phyloP scores from a whole-genome alignment of 1,140 invertebrate genomes.

The Leptinotarsa texana region DNA sequence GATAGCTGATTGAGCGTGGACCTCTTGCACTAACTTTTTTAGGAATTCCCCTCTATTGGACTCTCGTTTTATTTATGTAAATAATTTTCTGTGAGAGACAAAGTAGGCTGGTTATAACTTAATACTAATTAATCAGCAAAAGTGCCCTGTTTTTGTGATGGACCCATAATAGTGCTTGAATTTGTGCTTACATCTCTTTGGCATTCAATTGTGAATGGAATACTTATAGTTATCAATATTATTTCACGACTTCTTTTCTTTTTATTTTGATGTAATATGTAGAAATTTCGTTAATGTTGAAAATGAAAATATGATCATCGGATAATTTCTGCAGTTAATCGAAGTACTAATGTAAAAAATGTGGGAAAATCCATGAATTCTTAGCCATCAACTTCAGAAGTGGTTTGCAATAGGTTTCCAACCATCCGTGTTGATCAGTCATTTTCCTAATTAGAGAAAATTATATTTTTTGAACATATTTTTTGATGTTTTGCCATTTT shows the following conservation, averaged over 20 bases:
- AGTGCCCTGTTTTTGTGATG: conserved; percentile 40
- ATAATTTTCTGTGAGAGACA: conserved; percentile 33
- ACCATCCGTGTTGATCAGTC: too few species aligned
- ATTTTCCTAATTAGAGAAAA: too few species aligned
- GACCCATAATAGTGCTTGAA: conserved; percentile 34
- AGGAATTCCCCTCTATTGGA: conserved; percentile 54
- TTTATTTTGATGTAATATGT: conserved; percentile 19
- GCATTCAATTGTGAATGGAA: neutral
- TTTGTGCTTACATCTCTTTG: conserved; percentile 4
- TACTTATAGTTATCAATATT: conserved; percentile 4
- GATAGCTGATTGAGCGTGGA: conserved; percentile 57
- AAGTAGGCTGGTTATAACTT: neutral
- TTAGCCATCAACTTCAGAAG: too few species aligned
- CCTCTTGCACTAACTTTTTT: conserved; percentile 52
- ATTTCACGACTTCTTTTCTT: conserved; percentile 17
- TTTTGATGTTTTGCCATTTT: too few species aligned
- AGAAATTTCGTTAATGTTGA: neutral
- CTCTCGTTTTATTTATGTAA: conserved; percentile 54
- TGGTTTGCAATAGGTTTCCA: too few species aligned
- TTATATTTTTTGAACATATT: too few species aligned
- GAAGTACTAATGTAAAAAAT: neutral
- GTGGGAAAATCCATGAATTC: neutral
- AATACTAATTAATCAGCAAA: conserved; percentile 22
- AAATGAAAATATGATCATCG: neutral
- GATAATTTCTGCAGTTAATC: neutral